Percentiles rank a stretch among this genome's conserved stretches.
Evolutionary conservation across 2,888 invertebrate genomes (phyloP).

Genomic region (Folsomia candida): DNA sequence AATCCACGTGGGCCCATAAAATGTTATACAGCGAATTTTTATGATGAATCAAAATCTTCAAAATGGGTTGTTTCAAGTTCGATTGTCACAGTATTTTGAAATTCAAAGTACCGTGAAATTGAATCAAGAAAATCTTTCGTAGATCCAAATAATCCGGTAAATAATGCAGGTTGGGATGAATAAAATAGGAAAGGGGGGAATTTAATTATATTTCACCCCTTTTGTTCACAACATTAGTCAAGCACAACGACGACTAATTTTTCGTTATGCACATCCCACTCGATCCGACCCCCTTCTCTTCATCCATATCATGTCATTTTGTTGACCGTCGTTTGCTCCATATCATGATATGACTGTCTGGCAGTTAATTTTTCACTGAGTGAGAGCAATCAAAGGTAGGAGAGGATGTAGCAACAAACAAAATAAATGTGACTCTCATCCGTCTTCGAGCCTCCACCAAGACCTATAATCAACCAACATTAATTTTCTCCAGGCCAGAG

Average conservation of each 20-base stretch:
- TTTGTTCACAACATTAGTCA: not conserved
- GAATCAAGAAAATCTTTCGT: no score
- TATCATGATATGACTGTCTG: not conserved
- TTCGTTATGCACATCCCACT: not conserved
- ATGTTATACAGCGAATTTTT: not conserved
- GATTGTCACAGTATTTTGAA: no score
- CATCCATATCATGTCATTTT: slow-evolving; percentile 3
- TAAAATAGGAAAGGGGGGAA: no score
- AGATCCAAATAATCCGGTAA: not conserved
- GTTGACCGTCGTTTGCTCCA: not conserved
- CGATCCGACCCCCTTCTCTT: not conserved
- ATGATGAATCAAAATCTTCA: not conserved
- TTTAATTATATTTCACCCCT: not conserved
- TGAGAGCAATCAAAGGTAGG: slow-evolving; percentile 1
- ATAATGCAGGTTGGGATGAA: no score
- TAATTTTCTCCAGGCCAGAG: slow-evolving; percentile 35
- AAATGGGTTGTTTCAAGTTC: no score
- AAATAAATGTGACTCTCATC: slow-evolving; percentile 23
- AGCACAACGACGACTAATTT: slow-evolving; percentile 5
- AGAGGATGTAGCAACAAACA: slow-evolving; percentile 3
- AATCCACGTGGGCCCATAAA: not conserved
- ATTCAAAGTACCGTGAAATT: no score
- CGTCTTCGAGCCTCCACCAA: slow-evolving; percentile 40
- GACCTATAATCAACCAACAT: slow-evolving; percentile 50
- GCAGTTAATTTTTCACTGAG: not conserved